Base-by-base conservation (phyloP, 2,113 vertebrate genomes). In the Mystacornis crossleyi region DNA sequence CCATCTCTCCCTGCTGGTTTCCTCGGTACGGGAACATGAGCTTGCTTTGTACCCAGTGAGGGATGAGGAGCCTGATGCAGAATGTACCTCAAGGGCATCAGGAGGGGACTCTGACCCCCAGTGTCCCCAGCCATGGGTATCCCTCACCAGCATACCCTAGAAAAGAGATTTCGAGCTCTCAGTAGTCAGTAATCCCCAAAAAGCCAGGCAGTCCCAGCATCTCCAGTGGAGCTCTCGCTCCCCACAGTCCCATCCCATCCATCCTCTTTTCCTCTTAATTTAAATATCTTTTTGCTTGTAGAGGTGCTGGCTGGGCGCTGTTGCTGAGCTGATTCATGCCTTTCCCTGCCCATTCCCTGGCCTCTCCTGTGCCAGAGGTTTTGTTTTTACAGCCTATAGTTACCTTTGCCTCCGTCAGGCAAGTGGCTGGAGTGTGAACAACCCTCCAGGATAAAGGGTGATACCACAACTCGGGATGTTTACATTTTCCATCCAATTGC, bases 401-500 rank as follows among this genome's bases (percentile, higher is more conserved):
- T 98, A 91, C 97, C 96, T 95, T 95, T 86, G 84, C 82, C 91
- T 57, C 62, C 0, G 6, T 82, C 3, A 2, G 90, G 62, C 5
- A 14, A 83, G 83, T 8, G 34, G 90, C 61, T 69, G 96, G 94
- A 97, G 92, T 34, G 74, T 48, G 58, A 71, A 93, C n/a, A 38
- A 42, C 87, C 93, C 89, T 93, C 96, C 95, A 97, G 96, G 96
- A 96, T 96, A 97, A 98, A 97, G 67, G 95, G 95, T 96, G 94
- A 96, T 96, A 96, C 94, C 97, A 92, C 96, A 95, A 42, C 92
- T 97, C 83, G 13, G 45, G 48, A 40, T 42, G 94, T 97, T 98
- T 97, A 82, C 92, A 78, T 97, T 98, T 97, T 94, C 93, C 81
- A 95, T 97, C 95, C 97, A 93, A 48, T 85, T 97, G 96, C 97